Evolutionary conservation across 1,140 invertebrate genomes (phyloP).

Genomic region (Papilio helenus): DNA sequence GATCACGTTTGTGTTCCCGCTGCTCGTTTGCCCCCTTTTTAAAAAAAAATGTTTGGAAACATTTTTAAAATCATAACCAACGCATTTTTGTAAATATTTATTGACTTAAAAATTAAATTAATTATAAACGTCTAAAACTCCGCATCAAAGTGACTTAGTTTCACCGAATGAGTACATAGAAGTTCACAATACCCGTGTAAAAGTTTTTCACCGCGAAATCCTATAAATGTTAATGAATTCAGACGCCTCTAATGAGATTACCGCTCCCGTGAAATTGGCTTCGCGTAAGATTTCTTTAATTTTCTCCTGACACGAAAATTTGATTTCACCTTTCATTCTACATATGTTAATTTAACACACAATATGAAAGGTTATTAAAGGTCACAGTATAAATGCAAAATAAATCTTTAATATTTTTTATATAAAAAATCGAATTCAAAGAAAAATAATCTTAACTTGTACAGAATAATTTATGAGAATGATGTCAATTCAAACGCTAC

Average conservation of each 20-base stretch:
- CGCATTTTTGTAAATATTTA: too few relatives aligned
- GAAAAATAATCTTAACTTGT: background rate
- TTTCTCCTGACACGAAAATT: conserved; percentile 76
- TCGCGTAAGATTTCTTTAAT: conserved; percentile 77
- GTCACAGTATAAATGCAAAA: background rate
- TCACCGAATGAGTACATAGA: background rate
- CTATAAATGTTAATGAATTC: conserved; percentile 81
- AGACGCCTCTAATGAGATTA: conserved; percentile 80
- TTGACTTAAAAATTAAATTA: too few relatives aligned
- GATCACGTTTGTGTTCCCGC: too few relatives aligned
- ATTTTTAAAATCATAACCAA: too few relatives aligned
- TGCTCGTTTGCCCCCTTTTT: too few relatives aligned
- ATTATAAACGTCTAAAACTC: background rate
- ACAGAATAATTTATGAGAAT: conserved; percentile 1
- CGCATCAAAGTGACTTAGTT: background rate
- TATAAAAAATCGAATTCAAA: background rate
- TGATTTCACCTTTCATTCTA: conserved; percentile 48
- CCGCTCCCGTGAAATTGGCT: conserved; percentile 76
- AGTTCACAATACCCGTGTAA: conserved; percentile 30
- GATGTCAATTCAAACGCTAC: background rate
- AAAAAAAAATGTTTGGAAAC: too few relatives aligned
- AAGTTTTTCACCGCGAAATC: conserved; percentile 72
- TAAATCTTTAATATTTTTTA: background rate
- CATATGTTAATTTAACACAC: conserved; percentile 16
- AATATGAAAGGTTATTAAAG: background rate